Percentiles rank a stretch among this genome's conserved stretches.
Evolutionary conservation across 2,113 vertebrate genomes (phyloP).

Genomic region (Lycaon pictus): DNA sequence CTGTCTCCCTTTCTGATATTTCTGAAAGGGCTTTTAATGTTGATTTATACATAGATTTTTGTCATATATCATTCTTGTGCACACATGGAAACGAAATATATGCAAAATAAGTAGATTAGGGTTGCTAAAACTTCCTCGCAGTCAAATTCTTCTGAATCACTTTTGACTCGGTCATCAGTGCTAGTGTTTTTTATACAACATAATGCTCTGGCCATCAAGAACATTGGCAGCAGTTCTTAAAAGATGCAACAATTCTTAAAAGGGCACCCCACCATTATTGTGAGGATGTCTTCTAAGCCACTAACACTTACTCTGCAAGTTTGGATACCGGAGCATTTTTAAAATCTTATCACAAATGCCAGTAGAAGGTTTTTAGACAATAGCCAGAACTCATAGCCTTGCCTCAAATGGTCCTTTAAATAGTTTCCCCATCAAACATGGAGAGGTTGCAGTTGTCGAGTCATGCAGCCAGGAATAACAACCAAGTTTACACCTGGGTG

Average conservation of each 20-base stretch:
- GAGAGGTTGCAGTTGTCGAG: neutral
- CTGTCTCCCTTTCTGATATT: no score
- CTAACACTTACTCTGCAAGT: conserved; percentile 3
- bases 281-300: conserved; percentile 5
- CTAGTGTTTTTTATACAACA: neutral
- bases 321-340: conserved; percentile 2
- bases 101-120: neutral
- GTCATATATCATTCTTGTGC: neutral
- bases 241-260: neutral
- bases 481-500: neutral
- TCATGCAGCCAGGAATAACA: neutral
- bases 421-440: neutral
- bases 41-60: neutral
- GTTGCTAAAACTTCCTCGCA: neutral
- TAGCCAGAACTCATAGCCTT: neutral
- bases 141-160: neutral
- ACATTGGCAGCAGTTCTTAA: neutral
- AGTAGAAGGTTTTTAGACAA: neutral
- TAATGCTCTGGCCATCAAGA: neutral
- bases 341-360: neutral
- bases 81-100: neutral
- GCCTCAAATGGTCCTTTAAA: neutral
- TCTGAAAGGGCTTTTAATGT: neutral
- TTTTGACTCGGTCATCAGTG: neutral
- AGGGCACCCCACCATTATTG: neutral